These are phyloP conservation scores for Anarrhichthys ocellatus DNA, from an alignment of 2,113 vertebrate genomes.

Conservation along the genomic window DNA sequence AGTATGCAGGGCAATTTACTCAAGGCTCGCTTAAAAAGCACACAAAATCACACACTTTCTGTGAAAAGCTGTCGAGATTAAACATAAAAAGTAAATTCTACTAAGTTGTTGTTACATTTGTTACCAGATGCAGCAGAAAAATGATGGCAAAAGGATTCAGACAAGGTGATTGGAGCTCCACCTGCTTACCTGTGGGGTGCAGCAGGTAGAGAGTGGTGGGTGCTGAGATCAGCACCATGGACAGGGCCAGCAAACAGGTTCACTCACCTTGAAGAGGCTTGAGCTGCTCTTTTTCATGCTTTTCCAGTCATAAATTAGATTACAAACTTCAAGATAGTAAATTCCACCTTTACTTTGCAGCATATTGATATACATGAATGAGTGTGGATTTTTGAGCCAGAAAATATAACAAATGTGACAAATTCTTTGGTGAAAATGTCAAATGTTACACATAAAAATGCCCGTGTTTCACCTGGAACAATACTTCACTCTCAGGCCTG, in stretches of 20 bases:
- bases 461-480: conserved; percentile 64
- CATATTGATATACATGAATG: not conserved
- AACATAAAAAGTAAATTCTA: not conserved
- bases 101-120: not conserved
- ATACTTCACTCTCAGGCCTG: conserved; percentile 70
- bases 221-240: conserved; percentile 75
- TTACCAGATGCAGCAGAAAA: not conserved
- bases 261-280: conserved; percentile 47
- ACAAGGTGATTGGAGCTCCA: not conserved
- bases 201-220: conserved; percentile 28
- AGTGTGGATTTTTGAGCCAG: not conserved
- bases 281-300: not conserved
- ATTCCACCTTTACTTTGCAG: not conserved
- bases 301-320: not conserved
- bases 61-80: not conserved
- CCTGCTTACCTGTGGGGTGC: conserved; percentile 22
- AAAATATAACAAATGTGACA: not conserved
- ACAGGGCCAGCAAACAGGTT: conserved; percentile 65
- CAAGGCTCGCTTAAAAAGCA: not conserved
- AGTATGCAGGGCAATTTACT: not conserved
- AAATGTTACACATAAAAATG: conserved; percentile 54
- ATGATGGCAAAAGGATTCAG: not conserved
- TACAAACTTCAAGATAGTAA: not conserved
- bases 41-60: not conserved
- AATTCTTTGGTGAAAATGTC: not conserved